Conservation (phyloP, 2,888 invertebrate genomes). For the Pinctada fucata region DNA sequence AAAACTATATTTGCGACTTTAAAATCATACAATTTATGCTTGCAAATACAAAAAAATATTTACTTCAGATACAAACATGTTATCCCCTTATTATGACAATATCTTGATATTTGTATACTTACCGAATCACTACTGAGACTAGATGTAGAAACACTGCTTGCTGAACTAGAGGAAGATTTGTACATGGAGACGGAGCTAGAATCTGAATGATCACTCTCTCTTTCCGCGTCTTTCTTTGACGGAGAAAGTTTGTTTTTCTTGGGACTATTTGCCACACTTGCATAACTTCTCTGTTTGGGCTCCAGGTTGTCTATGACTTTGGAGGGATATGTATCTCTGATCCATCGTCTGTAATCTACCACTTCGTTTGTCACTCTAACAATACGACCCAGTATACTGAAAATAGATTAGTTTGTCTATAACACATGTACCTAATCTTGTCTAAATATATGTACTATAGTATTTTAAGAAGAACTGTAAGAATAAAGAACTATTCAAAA, state of each 20-base stretch:
- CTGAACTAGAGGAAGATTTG: conserved; percentile 65
- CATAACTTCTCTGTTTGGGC: conserved; percentile 49
- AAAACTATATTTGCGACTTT: too few species aligned
- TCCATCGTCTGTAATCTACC: conserved; percentile 84
- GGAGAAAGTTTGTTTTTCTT: not conserved
- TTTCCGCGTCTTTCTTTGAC: conserved; percentile 1
- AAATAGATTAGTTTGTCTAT: too few species aligned
- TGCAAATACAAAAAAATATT: too few species aligned
- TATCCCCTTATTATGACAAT: too few species aligned
- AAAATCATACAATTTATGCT: too few species aligned
- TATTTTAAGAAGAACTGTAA: too few species aligned
- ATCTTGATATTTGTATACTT: too few species aligned
- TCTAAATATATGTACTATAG: too few species aligned
- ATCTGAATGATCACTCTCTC: conserved; percentile 68
- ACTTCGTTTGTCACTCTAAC: conserved; percentile 96
- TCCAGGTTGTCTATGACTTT: conserved; percentile 38
- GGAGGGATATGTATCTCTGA: conserved; percentile 80
- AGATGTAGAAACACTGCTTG: conserved; percentile 56
- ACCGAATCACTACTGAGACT: conserved; percentile 70
- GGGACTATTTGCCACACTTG: conserved; percentile 55
- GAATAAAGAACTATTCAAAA: too few species aligned
- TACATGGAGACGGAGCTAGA: conserved; percentile 68
- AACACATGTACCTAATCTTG: too few species aligned
- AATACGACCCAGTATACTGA: conserved; percentile 90
- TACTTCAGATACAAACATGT: too few species aligned